Percentiles rank a stretch among this genome's conserved stretches.
These are phyloP conservation scores for Cosmia pyralina DNA, from an alignment of 2,888 invertebrate genomes.

Conservation along the genomic window DNA sequence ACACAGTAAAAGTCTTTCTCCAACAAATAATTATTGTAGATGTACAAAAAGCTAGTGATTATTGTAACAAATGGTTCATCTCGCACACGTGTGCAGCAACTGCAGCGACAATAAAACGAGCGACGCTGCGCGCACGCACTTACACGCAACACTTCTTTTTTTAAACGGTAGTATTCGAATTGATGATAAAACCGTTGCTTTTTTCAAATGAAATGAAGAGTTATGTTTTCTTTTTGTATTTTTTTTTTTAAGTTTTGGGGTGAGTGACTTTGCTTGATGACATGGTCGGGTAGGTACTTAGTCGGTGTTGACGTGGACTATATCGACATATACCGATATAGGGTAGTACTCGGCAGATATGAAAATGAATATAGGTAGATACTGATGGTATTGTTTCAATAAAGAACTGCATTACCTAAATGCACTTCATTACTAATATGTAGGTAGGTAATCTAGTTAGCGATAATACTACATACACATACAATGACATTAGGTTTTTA, in stretches of 20 bases:
- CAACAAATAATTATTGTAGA: slow-evolving; percentile 55
- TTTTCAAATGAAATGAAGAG: slow-evolving; percentile 54
- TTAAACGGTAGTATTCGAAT: slow-evolving; percentile 68
- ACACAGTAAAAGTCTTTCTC: slow-evolving; percentile 54
- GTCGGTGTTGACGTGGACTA: slow-evolving; percentile 11
- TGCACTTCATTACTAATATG: too few species aligned
- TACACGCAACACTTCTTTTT: slow-evolving; percentile 65
- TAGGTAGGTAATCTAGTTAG: too few species aligned
- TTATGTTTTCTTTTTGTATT: slow-evolving; percentile 18
- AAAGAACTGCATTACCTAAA: too few species aligned
- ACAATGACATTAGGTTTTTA: too few species aligned
- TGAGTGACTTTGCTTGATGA: slow-evolving; percentile 52
- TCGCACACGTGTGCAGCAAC: slow-evolving; percentile 78
- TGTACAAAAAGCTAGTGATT: slow-evolving; percentile 62
- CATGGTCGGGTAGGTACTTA: neutral
- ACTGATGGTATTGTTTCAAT: too few species aligned
- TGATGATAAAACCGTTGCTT: slow-evolving; percentile 67
- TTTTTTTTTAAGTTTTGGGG: slow-evolving; percentile 12
- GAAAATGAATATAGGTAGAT: too few species aligned
- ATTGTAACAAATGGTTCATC: slow-evolving; percentile 63
- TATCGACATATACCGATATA: neutral
- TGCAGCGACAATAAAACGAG: slow-evolving; percentile 73
- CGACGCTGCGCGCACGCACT: slow-evolving; percentile 63
- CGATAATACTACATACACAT: too few species aligned
- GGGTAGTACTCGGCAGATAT: too few species aligned